These are phyloP conservation scores for Psittacara wagleri DNA, from an alignment of 2,113 vertebrate genomes.

Conservation along the genomic window DNA sequence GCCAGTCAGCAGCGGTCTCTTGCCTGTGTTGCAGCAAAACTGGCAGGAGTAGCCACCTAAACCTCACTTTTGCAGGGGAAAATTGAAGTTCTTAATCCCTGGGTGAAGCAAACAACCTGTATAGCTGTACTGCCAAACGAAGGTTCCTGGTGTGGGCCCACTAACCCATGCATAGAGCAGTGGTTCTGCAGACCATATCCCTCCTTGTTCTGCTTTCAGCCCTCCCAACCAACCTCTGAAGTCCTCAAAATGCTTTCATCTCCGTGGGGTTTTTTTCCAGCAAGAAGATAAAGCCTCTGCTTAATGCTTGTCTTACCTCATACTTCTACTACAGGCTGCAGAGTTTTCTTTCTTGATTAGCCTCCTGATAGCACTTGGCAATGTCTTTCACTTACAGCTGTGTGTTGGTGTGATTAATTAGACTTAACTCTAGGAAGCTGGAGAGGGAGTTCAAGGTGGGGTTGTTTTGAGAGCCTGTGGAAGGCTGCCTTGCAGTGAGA, in stretches of 20 bases:
- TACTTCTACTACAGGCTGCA: background rate
- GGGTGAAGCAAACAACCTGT: background rate
- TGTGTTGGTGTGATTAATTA: background rate
- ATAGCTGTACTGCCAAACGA: background rate
- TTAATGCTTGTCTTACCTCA: fast-evolving
- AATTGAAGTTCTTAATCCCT: background rate
- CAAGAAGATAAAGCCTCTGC: background rate
- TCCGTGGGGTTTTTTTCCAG: background rate
- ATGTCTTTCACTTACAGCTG: background rate
- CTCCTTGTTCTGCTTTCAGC: background rate
- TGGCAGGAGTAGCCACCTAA: background rate
- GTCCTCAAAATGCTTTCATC: background rate
- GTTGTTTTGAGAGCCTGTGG: background rate
- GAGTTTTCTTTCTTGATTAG: background rate
- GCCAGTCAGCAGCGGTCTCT: background rate
- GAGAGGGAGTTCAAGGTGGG: background rate
- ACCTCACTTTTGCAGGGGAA: background rate
- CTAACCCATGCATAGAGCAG: background rate
- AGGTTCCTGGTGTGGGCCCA: background rate
- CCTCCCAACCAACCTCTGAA: background rate
- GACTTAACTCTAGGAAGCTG: background rate
- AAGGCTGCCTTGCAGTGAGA: background rate
- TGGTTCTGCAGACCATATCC: background rate
- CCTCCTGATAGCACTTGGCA: background rate
- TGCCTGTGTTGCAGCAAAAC: background rate